Base-by-base conservation (phyloP, 2,888 invertebrate species). In the Andrena chrysosceles region DNA sequence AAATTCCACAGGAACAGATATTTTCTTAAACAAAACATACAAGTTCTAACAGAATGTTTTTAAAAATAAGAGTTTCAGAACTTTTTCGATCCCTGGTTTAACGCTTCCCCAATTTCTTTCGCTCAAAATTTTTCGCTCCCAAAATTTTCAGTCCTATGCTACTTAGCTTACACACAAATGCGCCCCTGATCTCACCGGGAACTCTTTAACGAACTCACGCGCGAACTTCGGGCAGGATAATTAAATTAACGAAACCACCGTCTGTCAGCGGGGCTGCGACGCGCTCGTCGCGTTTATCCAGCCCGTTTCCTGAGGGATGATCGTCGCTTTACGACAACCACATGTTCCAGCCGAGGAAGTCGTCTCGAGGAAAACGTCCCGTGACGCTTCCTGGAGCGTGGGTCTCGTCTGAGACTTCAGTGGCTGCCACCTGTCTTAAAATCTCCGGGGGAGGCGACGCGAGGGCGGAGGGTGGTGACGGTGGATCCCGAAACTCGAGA, bases 401-500 rank as follows among this genome's bases (percentile, higher is more conserved):
- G 86, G 73, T 89, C 87, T 85, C 85, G 85, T 87, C 87, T 71
- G 83, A 88, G 87, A 83, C 81, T 67, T 86, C 87, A 85, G 84
- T 87, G 85, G 86, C 87, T 86, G 87, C 92, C 91, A 92, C 91
- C 91, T 91, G 91, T 87, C 90, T 72, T 70, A 52, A 62, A 67
- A 81, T 89, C 91, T 88, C 89, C 8, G 33, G 87, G 84, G 90
- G 85, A 70, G 63, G 67, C 77, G 31, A 68, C 33, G 54, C 35
- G 62, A 42, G 69, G 31, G 35, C n/a, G 33, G 31, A 56, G 42
- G 33, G 74, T 63, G 68, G 63, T 62, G 42, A 7, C 23, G 52
- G 69, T 80, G 66, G 70, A 75, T 85, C 59, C 66, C 74, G 87
- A 88, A 89, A 89, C 83, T 77, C 83, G 83, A 85, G 83, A 81